Evolutionary conservation across 2,888 invertebrate genomes (phyloP).

Genomic region (Cerastis rubricosa): DNA sequence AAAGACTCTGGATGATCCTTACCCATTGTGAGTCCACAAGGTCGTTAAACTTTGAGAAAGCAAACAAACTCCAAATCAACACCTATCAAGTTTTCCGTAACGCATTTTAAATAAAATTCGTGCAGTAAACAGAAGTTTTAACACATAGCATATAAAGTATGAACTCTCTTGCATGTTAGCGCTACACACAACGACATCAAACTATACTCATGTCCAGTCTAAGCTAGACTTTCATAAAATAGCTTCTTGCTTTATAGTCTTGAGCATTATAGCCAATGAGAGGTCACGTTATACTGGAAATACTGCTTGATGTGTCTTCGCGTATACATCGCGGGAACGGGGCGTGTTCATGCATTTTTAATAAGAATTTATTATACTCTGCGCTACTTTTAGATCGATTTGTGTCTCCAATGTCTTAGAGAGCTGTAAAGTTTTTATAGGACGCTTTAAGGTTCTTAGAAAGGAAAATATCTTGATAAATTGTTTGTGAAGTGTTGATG

Average conservation of each 20-base stretch:
- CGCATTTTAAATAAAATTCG: constrained; percentile 6
- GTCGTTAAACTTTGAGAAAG: background rate
- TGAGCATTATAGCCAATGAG: background rate
- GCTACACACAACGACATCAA: constrained; percentile 12
- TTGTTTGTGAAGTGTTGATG: constrained; percentile 14
- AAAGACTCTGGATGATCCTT: no score
- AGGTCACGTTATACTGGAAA: constrained; percentile 14
- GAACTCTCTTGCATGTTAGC: constrained; percentile 37
- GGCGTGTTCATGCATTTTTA: constrained; percentile 69
- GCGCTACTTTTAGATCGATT: constrained; percentile 52
- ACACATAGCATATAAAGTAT: constrained; percentile 32
- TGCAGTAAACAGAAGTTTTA: constrained; percentile 37
- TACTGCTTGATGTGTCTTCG: background rate
- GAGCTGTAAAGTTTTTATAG: constrained; percentile 33
- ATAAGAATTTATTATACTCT: constrained; percentile 67
- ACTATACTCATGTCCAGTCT: background rate
- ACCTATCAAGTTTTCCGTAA: background rate
- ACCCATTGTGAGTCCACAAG: background rate
- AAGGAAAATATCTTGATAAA: constrained; percentile 2
- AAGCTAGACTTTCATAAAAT: background rate
- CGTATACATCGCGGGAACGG: constrained; percentile 18
- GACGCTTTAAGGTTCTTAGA: constrained; percentile 13
- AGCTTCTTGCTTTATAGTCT: background rate
- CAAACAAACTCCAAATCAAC: background rate
- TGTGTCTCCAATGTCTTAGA: constrained; percentile 47